Evolutionary conservation across 2,113 vertebrate genomes (phyloP), one percentile per base, ranked within the genome.

Genomic region (Coryphaenoides rupestris): DNA sequence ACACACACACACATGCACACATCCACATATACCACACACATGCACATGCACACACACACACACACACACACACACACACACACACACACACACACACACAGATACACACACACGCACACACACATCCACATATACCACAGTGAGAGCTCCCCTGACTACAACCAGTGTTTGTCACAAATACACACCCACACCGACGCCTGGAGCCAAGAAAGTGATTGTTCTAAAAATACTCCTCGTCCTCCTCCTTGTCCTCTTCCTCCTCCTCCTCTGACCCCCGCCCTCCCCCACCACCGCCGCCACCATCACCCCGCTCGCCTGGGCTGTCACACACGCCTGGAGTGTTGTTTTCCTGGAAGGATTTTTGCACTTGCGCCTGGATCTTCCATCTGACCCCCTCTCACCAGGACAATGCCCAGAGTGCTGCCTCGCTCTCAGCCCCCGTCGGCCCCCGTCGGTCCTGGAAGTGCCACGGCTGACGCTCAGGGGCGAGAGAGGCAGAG

Each of bases 311-410:
- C 59, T 73, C 9, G 66, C 9, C 69, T 77, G 69, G 66, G 6
- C 69, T 77, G 69, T 81, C 80, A 78, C 63, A 74, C 58, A 50
- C 33, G 55, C 59, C 60, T 82, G 77, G 77, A 89, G 82, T 89
- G 85, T 87, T 89, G 85, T 87, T 88, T 90, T 89, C 88, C 90
- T 88, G 89, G 84, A 87, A 77, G 84, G 75, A 76, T 74, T 86
- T n/a, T 80, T 79, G 66, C 69, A 68, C 78, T 82, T 71, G 33
- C 59, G 67, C 70, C 33, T 63, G 74, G 70, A 76, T 83, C 82
- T 84, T 63, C 74, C 72, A 68, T 68, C 22, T 82, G 75, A 84
- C 84, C 72, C 33, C 69, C 75, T 82, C 66, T 83, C 23, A 24
- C 61, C 14, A 22, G 78, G 72, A 89, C 86, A 89, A 90, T 88